Conservation (phyloP, 2,113 vertebrate species). For the Guaruba guarouba region DNA sequence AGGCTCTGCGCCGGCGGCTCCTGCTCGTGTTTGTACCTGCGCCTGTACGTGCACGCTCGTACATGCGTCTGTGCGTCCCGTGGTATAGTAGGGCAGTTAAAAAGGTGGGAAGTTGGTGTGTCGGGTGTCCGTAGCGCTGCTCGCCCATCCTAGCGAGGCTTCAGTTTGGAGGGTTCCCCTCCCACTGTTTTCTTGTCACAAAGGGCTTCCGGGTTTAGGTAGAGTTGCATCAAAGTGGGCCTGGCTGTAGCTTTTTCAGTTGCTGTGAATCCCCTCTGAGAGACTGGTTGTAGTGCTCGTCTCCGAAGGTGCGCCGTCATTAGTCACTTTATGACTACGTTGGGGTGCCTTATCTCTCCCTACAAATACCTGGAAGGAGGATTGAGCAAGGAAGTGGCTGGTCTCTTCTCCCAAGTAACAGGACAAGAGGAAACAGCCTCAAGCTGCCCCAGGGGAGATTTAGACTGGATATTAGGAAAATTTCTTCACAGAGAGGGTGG, state of each 20-base stretch:
- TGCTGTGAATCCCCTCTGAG: too few relatives aligned
- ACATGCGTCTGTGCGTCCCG: background rate
- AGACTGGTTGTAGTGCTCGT: fast-evolving
- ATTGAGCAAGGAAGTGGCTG: background rate
- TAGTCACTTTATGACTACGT: background rate
- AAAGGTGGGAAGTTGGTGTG: fast-evolving
- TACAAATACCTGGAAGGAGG: background rate
- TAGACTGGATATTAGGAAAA: background rate
- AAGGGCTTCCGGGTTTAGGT: background rate
- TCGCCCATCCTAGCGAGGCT: fast-evolving
- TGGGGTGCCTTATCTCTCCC: fast-evolving
- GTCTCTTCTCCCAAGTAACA: background rate
- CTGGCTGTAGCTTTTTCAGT: fast-evolving
- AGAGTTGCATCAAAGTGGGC: fast-evolving
- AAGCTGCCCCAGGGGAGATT: background rate
- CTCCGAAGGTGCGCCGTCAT: fast-evolving
- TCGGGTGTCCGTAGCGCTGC: background rate
- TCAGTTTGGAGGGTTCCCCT: background rate
- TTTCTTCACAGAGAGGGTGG: background rate
- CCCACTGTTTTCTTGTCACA: fast-evolving
- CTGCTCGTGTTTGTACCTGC: too few relatives aligned
- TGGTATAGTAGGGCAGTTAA: background rate
- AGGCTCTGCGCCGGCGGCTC: background rate
- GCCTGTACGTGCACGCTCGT: fast-evolving
- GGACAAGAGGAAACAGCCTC: background rate